Evolutionary conservation across 53 echinoderm and acorn worm genomes (phyloP).

Genomic region (Antedon mediterranea): DNA sequence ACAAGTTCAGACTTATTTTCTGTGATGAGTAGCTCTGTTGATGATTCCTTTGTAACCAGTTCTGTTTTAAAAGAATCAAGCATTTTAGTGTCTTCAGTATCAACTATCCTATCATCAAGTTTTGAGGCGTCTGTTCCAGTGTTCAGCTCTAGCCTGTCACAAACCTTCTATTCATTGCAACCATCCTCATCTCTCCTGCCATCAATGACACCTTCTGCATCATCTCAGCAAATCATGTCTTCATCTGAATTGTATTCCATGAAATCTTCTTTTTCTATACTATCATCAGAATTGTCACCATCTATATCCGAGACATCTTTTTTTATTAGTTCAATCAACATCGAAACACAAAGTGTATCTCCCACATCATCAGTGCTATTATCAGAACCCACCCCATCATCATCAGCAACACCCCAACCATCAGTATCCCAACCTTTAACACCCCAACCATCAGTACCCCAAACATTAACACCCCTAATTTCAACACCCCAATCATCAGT

Average conservation of each 20-base stretch:
- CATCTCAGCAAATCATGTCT: neutral
- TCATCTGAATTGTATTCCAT: neutral
- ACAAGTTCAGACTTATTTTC: neutral
- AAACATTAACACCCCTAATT: neutral
- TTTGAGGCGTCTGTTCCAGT: neutral
- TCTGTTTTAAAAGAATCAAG: neutral
- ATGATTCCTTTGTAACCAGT: neutral
- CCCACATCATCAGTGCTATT: neutral
- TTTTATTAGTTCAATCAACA: neutral
- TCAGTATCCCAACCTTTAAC: neutral
- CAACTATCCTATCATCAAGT: neutral
- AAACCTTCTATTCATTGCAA: neutral
- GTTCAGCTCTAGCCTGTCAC: neutral
- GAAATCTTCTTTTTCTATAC: neutral
- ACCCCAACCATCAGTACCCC: constrained; percentile 1
- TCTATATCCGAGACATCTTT: no score
- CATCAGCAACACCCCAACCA: neutral
- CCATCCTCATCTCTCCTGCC: neutral
- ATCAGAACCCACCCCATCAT: neutral
- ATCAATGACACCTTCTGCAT: neutral
- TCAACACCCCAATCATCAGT: constrained; percentile 1
- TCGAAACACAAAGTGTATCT: neutral
- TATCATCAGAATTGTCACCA: neutral
- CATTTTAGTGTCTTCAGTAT: neutral
- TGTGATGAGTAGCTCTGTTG: neutral